Base-by-base conservation (phyloP, 2,113 vertebrate genomes). In the Stomatorhinus ivindoensis region DNA sequence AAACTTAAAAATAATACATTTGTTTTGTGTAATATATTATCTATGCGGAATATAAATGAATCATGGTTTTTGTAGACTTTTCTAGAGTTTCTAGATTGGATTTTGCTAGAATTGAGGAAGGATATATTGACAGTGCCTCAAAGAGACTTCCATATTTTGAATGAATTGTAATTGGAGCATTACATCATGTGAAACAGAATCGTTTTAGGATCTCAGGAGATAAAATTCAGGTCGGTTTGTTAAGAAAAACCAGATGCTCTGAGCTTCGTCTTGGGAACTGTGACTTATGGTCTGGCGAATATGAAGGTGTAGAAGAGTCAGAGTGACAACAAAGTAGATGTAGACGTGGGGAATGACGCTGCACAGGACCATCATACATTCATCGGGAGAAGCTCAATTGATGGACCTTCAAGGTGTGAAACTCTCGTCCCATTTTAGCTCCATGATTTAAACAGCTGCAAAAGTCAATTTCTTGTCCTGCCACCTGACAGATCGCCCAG, bases 381-480 rank as follows among this genome's bases (percentile, higher is more conserved):
- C 82, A 84, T 47, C 21, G 82, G 39, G 31, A 47, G 47, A 35
- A 27, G 50, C 48, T 27, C 48, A 51, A 87, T 87, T 87, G 50
- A 87, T 53, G 85, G 31, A 53, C n/a, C 50, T 87, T 47, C 85
- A 53, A 35, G 27, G 24, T 53, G 47, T 35, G n/a, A 87, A 47
- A 51, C 50, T 27, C 47, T 53, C 50, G 8, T 87, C 31, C 50
- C 7, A 50, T 53, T 87, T 87, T 48, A 87, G 50, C 50, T 27
- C 50, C 85, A 31, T 87, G 85, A 87, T 87, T 87, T 87, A 87
- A 87, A 87, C 85, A 61, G 87, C 87, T 61, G 87, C 55, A 87
- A 44, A 87, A 87, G 87, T 87, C 48, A 50, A 42, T 61, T 87
- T 50, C 87, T 87, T 58, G 87, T 87, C 53, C 35, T 50, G 87